These are phyloP conservation scores for Psammodynastes pulverulentus DNA, from an alignment of 2,113 vertebrate genomes.

Conservation along the genomic window DNA sequence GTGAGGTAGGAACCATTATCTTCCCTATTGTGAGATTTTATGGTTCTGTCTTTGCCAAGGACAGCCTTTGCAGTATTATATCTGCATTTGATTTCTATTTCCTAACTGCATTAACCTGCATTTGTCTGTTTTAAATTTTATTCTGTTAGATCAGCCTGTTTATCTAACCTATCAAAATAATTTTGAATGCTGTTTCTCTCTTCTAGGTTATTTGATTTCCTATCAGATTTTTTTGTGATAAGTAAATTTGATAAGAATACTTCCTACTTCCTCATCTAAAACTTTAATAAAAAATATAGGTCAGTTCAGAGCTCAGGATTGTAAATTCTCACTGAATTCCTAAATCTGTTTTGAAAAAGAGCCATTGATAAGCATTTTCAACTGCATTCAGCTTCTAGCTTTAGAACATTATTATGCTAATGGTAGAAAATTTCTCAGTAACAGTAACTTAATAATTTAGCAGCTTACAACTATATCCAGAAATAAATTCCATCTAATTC, in stretches of 20 bases:
- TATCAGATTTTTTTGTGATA: not conserved
- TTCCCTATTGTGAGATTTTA: not conserved
- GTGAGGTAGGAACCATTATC: not conserved
- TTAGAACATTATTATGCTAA: not conserved
- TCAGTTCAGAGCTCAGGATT: not conserved
- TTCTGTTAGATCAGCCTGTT: not conserved
- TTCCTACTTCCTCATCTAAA: not conserved
- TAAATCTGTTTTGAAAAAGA: not conserved
- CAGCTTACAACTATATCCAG: not conserved
- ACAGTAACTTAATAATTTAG: not conserved
- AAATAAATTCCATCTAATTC: not conserved
- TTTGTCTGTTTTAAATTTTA: not conserved
- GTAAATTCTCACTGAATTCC: not conserved
- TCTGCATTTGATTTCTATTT: not conserved
- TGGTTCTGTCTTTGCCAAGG: not conserved
- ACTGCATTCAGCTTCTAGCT: not conserved
- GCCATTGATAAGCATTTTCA: not conserved
- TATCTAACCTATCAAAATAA: not conserved
- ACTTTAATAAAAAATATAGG: not conserved
- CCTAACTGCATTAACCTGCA: not conserved
- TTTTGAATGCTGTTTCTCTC: not conserved
- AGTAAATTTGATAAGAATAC: not conserved
- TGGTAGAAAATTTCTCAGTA: not conserved
- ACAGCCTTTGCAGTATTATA: not conserved
- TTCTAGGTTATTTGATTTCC: not conserved